phyloP scores from a whole-genome alignment of 2,888 invertebrate genomes.

The Mylabris sibirica region DNA sequence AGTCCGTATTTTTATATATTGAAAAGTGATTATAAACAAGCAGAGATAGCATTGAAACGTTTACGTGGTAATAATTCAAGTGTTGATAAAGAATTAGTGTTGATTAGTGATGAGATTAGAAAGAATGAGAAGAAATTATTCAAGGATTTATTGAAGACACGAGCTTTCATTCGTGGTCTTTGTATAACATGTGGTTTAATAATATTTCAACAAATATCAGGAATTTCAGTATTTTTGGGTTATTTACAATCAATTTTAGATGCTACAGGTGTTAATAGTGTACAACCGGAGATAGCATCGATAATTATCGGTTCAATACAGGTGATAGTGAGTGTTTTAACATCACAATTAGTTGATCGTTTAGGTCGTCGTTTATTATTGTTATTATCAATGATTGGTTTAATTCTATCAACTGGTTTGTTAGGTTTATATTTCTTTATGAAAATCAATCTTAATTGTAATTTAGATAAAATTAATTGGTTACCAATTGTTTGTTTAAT shows the following conservation, averaged over 20 bases:
- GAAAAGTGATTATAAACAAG: slow-evolving; percentile 65
- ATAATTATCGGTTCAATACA: slow-evolving; percentile 82
- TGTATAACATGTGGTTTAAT: slow-evolving; percentile 53
- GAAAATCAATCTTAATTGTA: slow-evolving; percentile 34
- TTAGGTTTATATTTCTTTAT: slow-evolving; percentile 77
- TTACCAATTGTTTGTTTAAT: slow-evolving; percentile 75
- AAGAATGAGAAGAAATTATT: slow-evolving; percentile 7
- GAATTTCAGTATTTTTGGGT: slow-evolving; percentile 79
- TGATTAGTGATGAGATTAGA: slow-evolving; percentile 40
- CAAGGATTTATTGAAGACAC: not conserved
- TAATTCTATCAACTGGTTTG: slow-evolving; percentile 69
- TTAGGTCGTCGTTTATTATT: slow-evolving; percentile 77
- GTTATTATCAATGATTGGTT: slow-evolving; percentile 70
- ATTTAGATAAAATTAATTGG: slow-evolving; percentile 64
- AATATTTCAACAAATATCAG: slow-evolving; percentile 60
- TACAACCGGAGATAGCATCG: slow-evolving; percentile 70
- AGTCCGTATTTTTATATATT: slow-evolving; percentile 51
- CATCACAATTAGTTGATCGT: slow-evolving; percentile 78
- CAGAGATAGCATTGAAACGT: slow-evolving; percentile 63
- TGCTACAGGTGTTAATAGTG: slow-evolving; percentile 49
- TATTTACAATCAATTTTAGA: slow-evolving; percentile 77
- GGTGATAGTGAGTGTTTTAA: slow-evolving; percentile 72
- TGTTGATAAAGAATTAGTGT: slow-evolving; percentile 22
- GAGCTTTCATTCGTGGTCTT: slow-evolving; percentile 49
- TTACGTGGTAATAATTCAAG: slow-evolving; percentile 26